Evolutionary conservation across 2,888 invertebrate species (phyloP).

Genomic region (Alloplasta piceator): DNA sequence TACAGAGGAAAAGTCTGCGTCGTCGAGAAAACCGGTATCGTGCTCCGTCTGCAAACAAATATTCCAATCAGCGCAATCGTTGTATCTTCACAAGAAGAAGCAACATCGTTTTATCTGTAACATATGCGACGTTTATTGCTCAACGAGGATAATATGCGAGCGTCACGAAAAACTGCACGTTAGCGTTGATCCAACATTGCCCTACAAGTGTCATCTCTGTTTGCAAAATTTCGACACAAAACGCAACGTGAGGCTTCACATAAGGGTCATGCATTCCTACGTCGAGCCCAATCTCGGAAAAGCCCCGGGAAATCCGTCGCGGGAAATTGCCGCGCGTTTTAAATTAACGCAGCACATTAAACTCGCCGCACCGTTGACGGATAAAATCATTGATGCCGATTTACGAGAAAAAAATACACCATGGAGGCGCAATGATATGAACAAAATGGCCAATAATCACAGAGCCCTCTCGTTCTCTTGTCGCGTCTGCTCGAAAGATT

Average conservation of each 20-base stretch:
- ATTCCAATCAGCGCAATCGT: conserved; percentile 66
- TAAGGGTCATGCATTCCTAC: conserved; percentile 40
- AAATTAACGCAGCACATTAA: background rate
- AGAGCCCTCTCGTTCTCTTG: conserved; percentile 74
- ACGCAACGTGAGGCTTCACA: conserved; percentile 67
- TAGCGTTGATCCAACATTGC: conserved; percentile 72
- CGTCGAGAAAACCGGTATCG: conserved; percentile 59
- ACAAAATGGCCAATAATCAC: conserved; percentile 22
- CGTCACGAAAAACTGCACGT: conserved; percentile 74
- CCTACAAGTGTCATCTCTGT: conserved; percentile 77
- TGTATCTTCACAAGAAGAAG: conserved; percentile 73
- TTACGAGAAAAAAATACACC: conserved; percentile 7
- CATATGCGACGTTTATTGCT: conserved; percentile 73
- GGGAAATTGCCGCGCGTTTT: conserved; percentile 15
- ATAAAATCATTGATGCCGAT: conserved; percentile 19
- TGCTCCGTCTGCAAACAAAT: conserved; percentile 73
- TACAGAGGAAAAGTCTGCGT: conserved; percentile 30
- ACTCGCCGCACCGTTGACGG: conserved; percentile 9
- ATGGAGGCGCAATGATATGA: conserved; percentile 3
- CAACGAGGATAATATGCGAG: conserved; percentile 66
- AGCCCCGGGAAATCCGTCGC: background rate
- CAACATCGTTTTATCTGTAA: conserved; percentile 77
- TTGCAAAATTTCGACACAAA: conserved; percentile 72
- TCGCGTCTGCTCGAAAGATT: conserved; percentile 75
- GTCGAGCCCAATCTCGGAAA: conserved; percentile 9